Percentiles rank a stretch among this genome's conserved stretches.
phyloP scores from a whole-genome alignment of 2,113 vertebrate species.

The Arenaria interpres region DNA sequence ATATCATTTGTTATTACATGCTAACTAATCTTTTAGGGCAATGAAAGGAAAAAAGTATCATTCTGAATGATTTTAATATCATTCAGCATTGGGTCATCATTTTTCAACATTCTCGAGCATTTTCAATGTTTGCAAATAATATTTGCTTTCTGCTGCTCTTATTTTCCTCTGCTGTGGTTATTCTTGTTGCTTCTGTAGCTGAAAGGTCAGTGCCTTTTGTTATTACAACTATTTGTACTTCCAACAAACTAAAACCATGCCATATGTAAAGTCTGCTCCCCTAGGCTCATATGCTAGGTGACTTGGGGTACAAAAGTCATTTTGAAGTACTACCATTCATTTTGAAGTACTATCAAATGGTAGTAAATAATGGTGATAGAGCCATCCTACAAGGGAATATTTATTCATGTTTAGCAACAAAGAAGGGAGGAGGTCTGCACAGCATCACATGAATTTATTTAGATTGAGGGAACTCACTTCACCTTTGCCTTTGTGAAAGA shows the following conservation, averaged over 20 bases:
- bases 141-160: neutral
- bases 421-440: neutral
- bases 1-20: neutral
- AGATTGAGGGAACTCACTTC: neutral
- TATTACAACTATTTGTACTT: neutral
- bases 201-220: neutral
- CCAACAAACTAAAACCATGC: neutral
- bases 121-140: neutral
- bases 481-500: neutral
- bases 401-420: neutral
- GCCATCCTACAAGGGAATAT: neutral
- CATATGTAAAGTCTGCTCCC: neutral
- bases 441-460: neutral
- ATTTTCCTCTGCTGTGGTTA: neutral
- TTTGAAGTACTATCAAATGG: neutral
- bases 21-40: neutral
- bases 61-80: neutral
- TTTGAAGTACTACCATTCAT: neutral
- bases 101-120: neutral
- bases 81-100: neutral
- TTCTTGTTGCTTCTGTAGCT: neutral
- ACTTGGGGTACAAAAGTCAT: neutral
- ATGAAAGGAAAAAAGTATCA: neutral
- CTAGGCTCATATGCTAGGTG: neutral
- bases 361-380: too few relatives aligned